Conservation (phyloP, 1,140 invertebrate genomes). For the Platyscapa corneri region DNA sequence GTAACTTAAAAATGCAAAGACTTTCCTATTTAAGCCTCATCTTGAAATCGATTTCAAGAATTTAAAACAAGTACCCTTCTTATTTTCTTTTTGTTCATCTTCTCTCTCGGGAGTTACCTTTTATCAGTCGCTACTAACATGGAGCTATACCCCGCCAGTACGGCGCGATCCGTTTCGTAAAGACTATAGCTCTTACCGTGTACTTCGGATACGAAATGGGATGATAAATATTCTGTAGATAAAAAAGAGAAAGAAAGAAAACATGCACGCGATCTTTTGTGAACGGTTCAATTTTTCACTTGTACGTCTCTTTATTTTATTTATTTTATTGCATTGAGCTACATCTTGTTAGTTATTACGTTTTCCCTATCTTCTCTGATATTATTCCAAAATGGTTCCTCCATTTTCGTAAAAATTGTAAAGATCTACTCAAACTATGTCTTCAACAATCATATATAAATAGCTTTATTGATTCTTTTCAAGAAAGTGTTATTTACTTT, state of each 20-base stretch:
- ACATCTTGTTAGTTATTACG: conserved; percentile 18
- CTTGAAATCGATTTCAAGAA: conserved; percentile 49
- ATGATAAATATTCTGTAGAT: conserved; percentile 66
- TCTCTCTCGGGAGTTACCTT: not conserved
- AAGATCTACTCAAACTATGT: not conserved
- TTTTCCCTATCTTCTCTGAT: not conserved
- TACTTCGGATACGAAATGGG: conserved; percentile 64
- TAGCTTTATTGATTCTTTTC: not conserved
- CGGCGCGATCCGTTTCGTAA: conserved; percentile 51
- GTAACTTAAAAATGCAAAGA: not conserved
- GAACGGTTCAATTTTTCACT: not conserved
- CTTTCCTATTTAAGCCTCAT: conserved; percentile 48
- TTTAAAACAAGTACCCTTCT: conserved; percentile 42
- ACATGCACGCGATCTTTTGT: not conserved
- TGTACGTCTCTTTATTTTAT: conserved; percentile 18
- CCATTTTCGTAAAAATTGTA: not conserved
- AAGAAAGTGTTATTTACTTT: not conserved
- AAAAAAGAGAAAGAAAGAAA: conserved; percentile 38
- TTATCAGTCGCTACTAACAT: not conserved
- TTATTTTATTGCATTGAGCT: not conserved
- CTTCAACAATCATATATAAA: not conserved
- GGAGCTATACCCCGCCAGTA: conserved; percentile 3
- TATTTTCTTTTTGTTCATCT: conserved; percentile 2
- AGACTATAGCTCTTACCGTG: conserved; percentile 59
- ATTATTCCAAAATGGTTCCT: not conserved